These are phyloP conservation scores for Scelioninae gen. 1 DNA, from an alignment of 2,888 invertebrate species.

Conservation along the genomic window DNA sequence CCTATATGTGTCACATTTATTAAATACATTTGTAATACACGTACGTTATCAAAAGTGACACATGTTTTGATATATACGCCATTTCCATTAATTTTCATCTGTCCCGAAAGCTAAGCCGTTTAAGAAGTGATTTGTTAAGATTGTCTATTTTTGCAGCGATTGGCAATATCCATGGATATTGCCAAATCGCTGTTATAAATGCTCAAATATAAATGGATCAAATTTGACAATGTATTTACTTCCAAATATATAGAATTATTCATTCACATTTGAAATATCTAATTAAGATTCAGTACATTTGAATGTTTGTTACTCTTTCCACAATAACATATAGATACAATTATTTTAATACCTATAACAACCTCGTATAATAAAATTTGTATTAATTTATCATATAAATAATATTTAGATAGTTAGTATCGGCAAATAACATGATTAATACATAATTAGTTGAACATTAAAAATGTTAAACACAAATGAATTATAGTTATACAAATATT, in stretches of 20 bases:
- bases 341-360: conserved; percentile 3
- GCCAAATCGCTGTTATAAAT: conserved; percentile 26
- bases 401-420: background rate
- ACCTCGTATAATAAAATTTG: background rate
- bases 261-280: background rate
- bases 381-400: background rate
- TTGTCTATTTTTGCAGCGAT: conserved; percentile 32
- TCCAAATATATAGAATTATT: conserved; percentile 10
- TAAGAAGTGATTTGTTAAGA: conserved; percentile 53
- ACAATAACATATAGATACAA: background rate
- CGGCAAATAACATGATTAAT: too few species aligned
- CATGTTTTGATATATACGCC: conserved; percentile 37
- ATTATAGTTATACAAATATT: too few species aligned
- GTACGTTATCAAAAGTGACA: conserved; percentile 41
- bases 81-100: conserved; percentile 54
- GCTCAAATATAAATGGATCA: too few species aligned
- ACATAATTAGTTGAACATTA: too few species aligned
- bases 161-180: too few species aligned
- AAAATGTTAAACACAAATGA: too few species aligned
- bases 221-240: conserved; percentile 24
- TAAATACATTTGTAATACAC: conserved; percentile 45
- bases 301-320: too few species aligned
- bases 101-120: conserved; percentile 25
- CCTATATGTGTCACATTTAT: conserved; percentile 49
- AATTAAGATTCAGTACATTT: too few species aligned